phyloP scores from a whole-genome alignment of 2,888 invertebrate species.

The Xestia xanthographa region DNA sequence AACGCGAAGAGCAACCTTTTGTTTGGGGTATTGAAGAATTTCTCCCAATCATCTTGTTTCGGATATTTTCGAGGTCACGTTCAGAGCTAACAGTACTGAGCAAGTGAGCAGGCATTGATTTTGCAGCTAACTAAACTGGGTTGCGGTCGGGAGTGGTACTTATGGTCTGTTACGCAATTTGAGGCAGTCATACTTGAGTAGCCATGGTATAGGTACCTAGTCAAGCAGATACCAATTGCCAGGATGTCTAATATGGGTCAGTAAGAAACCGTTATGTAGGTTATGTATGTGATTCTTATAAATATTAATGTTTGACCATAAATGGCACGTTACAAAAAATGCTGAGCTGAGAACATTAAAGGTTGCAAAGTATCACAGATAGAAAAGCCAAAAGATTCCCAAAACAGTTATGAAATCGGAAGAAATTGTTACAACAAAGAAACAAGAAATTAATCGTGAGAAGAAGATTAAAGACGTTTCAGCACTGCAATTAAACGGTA shows the following conservation, averaged over 20 bases:
- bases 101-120: constrained; percentile 56
- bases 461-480: constrained; percentile 45
- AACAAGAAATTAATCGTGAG: constrained; percentile 37
- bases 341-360: neutral
- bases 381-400: neutral
- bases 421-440: constrained; percentile 21
- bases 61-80: constrained; percentile 70
- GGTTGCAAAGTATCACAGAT: neutral
- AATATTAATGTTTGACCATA: neutral
- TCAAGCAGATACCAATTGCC: constrained; percentile 6
- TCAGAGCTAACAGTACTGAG: constrained; percentile 70
- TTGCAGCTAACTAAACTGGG: constrained; percentile 60
- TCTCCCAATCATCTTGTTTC: constrained; percentile 66
- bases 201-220: constrained; percentile 24
- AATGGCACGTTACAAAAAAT: neutral
- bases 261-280: neutral
- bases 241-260: constrained; percentile 23
- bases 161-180: constrained; percentile 65
- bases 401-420: constrained; percentile 50
- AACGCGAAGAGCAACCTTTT: constrained; percentile 48
- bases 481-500: constrained; percentile 41
- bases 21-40: constrained; percentile 64
- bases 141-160: constrained; percentile 59
- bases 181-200: constrained; percentile 59
- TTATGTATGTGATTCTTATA: neutral